Conservation (phyloP, 1,140 invertebrate species). For the Zophobas morio region DNA sequence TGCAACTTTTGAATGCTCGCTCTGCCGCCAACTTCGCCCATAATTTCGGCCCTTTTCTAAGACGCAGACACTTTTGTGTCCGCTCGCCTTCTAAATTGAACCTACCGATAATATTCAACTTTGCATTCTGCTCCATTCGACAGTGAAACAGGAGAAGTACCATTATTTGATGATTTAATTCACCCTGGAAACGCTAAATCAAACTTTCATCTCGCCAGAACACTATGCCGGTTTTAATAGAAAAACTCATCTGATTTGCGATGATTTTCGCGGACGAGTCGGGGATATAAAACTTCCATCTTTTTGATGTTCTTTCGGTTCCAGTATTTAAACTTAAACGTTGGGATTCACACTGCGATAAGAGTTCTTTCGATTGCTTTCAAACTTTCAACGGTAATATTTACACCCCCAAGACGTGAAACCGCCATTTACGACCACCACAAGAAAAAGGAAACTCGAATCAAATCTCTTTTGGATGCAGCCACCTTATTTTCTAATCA, state of each 20-base stretch:
- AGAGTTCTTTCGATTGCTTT: constrained; percentile 37
- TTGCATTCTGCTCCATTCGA: constrained; percentile 33
- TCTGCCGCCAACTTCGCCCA: constrained; percentile 41
- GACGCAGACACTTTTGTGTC: constrained; percentile 35
- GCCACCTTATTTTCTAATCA: background rate
- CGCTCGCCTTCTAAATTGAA: constrained; percentile 37
- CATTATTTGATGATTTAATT: constrained; percentile 48
- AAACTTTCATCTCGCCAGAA: constrained; percentile 36
- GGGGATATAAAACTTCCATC: constrained; percentile 44
- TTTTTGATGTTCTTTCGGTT: constrained; percentile 45
- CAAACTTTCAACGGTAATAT: constrained; percentile 26
- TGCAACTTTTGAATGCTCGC: constrained; percentile 49
- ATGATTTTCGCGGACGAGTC: background rate
- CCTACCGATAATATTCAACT: constrained; percentile 46
- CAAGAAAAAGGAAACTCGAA: background rate
- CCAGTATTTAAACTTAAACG: constrained; percentile 48
- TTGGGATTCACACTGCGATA: constrained; percentile 46
- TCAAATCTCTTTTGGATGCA: constrained; percentile 5
- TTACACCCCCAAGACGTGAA: constrained; percentile 6
- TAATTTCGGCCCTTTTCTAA: constrained; percentile 46
- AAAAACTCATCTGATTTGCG: constrained; percentile 38
- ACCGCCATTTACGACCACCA: constrained; percentile 18
- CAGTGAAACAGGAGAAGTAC: constrained; percentile 30
- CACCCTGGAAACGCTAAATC: constrained; percentile 29
- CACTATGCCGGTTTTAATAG: constrained; percentile 33